phyloP scores from a whole-genome alignment of 1,140 invertebrate genomes.

The Calycopis cecrops region DNA sequence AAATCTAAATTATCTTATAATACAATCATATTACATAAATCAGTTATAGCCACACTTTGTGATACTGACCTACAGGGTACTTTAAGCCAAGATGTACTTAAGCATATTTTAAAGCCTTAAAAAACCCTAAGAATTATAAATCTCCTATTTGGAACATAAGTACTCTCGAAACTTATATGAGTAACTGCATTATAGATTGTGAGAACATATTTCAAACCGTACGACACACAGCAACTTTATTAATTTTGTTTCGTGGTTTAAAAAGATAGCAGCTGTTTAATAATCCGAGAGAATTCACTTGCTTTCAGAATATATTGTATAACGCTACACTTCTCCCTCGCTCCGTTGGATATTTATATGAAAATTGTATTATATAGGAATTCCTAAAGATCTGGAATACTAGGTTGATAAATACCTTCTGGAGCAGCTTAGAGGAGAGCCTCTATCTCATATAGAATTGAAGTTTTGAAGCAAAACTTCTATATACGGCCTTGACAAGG shows the following conservation, averaged over 20 bases:
- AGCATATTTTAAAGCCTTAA: constrained; percentile 5
- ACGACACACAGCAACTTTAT: neutral
- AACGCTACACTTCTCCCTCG: too few relatives aligned
- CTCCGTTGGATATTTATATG: too few relatives aligned
- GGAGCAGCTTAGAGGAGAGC: too few relatives aligned
- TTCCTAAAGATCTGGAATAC: too few relatives aligned
- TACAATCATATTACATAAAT: constrained; percentile 29
- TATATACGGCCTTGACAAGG: too few relatives aligned
- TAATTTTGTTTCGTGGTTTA: neutral
- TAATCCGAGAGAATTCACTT: too few relatives aligned
- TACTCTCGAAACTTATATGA: neutral
- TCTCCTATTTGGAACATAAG: neutral
- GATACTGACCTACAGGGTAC: neutral
- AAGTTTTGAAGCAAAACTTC: too few relatives aligned
- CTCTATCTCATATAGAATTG: too few relatives aligned
- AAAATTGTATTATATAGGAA: too few relatives aligned
- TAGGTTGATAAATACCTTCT: too few relatives aligned
- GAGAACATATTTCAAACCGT: neutral
- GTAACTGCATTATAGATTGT: neutral
- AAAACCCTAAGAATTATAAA: neutral
- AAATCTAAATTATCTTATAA: constrained; percentile 23
- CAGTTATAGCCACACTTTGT: constrained; percentile 21
- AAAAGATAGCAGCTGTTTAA: too few relatives aligned
- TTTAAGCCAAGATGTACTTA: constrained; percentile 4
- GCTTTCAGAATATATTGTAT: too few relatives aligned